A percentile compares a stretch with the other conserved stretches of the same genome.
phyloP scores from a whole-genome alignment of 2,113 vertebrate genomes.

The Charina bottae region DNA sequence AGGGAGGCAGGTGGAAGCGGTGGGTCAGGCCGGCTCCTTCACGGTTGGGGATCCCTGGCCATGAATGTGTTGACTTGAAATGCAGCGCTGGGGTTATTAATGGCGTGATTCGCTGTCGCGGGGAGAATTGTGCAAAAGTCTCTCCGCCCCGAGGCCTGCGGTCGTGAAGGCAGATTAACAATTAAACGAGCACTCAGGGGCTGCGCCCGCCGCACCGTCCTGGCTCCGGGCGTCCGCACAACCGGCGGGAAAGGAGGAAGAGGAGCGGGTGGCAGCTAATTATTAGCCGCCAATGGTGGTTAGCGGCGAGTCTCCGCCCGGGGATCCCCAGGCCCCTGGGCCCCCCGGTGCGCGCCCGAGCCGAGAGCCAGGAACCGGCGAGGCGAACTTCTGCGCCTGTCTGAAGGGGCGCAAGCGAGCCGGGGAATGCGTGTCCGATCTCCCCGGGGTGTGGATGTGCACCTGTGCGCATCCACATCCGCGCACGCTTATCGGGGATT shows the following conservation, averaged over 20 bases:
- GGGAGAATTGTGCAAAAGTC: conserved; percentile 52
- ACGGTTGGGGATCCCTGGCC: conserved; percentile 89
- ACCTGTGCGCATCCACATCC: background rate
- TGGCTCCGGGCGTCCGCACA: conserved; percentile 81
- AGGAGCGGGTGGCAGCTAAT: conserved; percentile 26
- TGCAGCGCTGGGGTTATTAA: conserved; percentile 86
- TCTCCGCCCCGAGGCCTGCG: conserved; percentile 43
- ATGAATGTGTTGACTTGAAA: conserved; percentile 94
- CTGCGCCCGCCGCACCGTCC: conserved; percentile 70
- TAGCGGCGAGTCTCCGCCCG: conserved; percentile 46
- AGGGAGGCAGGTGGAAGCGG: conserved; percentile 99
- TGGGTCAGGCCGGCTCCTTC: conserved; percentile 93
- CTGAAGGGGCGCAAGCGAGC: background rate
- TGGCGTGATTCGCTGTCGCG: conserved; percentile 89
- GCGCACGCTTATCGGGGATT: background rate
- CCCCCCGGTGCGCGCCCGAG: background rate
- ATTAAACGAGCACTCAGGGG: conserved; percentile 81
- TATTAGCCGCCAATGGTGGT: conserved; percentile 51
- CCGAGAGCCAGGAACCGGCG: background rate
- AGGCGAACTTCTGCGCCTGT: background rate
- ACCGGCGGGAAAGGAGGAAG: conserved; percentile 52
- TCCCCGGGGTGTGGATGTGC: background rate
- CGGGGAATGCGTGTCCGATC: background rate
- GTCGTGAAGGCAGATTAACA: conserved; percentile 81
- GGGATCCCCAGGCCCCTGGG: background rate